Evolutionary conservation across 1,140 invertebrate genomes (phyloP), one percentile per base, ranked within the genome.

Genomic region (Dendrolimus punctatus): DNA sequence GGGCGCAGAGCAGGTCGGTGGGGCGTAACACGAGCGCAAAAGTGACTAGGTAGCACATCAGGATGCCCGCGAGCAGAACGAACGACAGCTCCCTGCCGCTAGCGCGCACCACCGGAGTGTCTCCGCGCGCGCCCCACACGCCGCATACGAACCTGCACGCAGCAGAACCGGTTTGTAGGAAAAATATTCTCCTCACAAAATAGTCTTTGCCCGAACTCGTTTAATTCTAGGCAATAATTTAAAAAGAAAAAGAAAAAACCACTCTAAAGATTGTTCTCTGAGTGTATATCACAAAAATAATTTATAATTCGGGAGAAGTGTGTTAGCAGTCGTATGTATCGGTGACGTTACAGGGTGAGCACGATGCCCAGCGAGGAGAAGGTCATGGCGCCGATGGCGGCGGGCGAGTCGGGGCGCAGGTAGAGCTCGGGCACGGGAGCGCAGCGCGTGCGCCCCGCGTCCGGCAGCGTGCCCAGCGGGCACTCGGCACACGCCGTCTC

Each of bases 61-160:
- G 90, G 62, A 98, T 95, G 5, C 96, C 96, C 23, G 89, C 91
- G n/a, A 98, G 87, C 43, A 98, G 90, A 4, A 98, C 93, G 74
- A 95, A 96, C 58, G 94, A 95, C 41, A 98, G 88, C 85, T 98
- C 96, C 53, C 96, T 88, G 4, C 96, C 96, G 6, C 95, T 95
- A 0, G 96, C 96, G 58, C 95, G 91, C 40, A 98, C 96, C 38
- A 98, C 93, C 0, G 96, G 95, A 1, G 95, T 96, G 59, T 95
- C 91, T 69, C 94, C 93, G 78, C 95, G 91, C 49, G 89, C 90
- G n/a, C 92, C 66, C 84, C 94, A 95, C 50, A 94, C 91, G 5
- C 86, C 87, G 2, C 78, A 89, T 9, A 94, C 91, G 54, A 92
- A 90, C 62, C 90, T 90, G 78, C 5, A 49, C 48, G 47, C n/a